These are phyloP conservation scores for Syritta pipiens DNA, from an alignment of 2,888 invertebrate genomes.

Conservation along the genomic window DNA sequence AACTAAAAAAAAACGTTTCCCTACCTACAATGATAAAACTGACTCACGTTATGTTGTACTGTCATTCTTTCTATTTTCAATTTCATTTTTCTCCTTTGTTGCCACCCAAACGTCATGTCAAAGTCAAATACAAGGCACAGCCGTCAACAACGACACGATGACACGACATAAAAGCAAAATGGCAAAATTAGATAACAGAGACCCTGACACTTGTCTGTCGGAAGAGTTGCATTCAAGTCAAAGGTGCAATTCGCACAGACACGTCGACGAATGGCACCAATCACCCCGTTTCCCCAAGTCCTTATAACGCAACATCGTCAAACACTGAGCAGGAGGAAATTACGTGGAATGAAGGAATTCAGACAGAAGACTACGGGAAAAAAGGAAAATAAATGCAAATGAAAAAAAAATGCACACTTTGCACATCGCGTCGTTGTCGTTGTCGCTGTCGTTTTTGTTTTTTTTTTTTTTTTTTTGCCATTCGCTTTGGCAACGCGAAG, in stretches of 20 bases:
- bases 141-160: slow-evolving; percentile 57
- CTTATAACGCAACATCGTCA: slow-evolving; percentile 47
- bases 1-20: not conserved
- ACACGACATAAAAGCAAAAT: slow-evolving; percentile 60
- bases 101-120: slow-evolving; percentile 46
- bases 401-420: slow-evolving; percentile 32
- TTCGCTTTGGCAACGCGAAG: not conserved
- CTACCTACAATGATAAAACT: not conserved
- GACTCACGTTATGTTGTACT: slow-evolving; percentile 1
- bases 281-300: slow-evolving; percentile 9
- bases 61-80: slow-evolving; percentile 35
- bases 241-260: slow-evolving; percentile 56
- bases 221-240: slow-evolving; percentile 60
- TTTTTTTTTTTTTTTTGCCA: not conserved
- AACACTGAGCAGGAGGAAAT: slow-evolving; percentile 22
- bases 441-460: not conserved
- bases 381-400: not conserved
- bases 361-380: slow-evolving; percentile 3
- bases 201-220: slow-evolving; percentile 63
- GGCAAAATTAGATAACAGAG: slow-evolving; percentile 62
- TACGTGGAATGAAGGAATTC: slow-evolving; percentile 16
- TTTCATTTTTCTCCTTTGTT: slow-evolving; percentile 13
- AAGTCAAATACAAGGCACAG: slow-evolving; percentile 52
- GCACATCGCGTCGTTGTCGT: slow-evolving; percentile 13
- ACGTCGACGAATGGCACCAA: slow-evolving; percentile 34